Evolutionary conservation across 2,888 invertebrate species (phyloP).

Genomic region (Sminthurinus aureus): DNA sequence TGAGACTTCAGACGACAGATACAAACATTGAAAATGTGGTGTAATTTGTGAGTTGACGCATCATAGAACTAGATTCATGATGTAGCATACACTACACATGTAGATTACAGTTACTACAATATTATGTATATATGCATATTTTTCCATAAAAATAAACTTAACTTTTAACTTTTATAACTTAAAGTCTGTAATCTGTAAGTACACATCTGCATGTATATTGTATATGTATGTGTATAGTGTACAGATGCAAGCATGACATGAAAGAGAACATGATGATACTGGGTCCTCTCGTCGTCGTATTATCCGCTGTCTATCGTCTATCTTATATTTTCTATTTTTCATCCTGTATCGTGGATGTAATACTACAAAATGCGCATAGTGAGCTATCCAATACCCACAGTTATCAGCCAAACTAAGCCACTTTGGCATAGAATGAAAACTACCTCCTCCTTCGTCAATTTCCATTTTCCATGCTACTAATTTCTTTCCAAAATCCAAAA

Average conservation of each 20-base stretch:
- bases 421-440: neutral
- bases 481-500: neutral
- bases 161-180: neutral
- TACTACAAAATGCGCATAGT: too few species aligned
- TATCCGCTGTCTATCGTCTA: too few species aligned
- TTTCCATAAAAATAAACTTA: neutral
- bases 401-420: neutral
- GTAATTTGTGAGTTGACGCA: constrained; percentile 4
- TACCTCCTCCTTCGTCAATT: neutral
- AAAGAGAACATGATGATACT: too few species aligned
- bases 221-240: too few species aligned
- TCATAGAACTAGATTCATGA: neutral
- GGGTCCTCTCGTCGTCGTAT: too few species aligned
- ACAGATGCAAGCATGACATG: too few species aligned
- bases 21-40: neutral
- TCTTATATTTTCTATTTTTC: too few species aligned
- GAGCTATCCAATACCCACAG: too few species aligned
- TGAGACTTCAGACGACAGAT: constrained; percentile 24
- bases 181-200: neutral
- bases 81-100: too few species aligned
- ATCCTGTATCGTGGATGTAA: too few species aligned
- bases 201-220: neutral
- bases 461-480: neutral
- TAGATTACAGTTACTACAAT: too few species aligned
- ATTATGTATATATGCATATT: neutral